Base-by-base conservation (phyloP, 2,888 invertebrate genomes). In the Steinernema carpocapsae region DNA sequence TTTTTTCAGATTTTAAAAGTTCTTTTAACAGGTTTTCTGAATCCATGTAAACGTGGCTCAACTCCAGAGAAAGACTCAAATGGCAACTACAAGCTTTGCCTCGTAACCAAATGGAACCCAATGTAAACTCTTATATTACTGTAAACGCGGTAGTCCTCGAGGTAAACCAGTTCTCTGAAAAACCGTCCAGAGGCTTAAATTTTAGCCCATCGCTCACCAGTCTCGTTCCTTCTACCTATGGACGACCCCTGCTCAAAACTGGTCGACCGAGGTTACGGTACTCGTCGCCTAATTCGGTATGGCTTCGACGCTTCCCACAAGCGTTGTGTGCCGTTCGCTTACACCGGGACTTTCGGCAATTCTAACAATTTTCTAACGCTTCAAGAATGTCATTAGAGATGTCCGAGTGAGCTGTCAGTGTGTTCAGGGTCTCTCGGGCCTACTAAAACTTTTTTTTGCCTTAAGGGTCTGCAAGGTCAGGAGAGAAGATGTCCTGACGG, bases 311-410 rank as follows among this genome's bases (percentile, higher is more conserved):
- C 24, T 43, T 4, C 4, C 22, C 14, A 2, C 2, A 43, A 19
- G 7, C 75, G 71, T 24, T 86, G 85, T 72, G 70, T 82, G 7
- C 82, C 83, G 42, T 87, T 84, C 79, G 82, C 81, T 48, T 87
- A 86, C 77, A 37, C 79, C 17, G 87, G 87, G 0, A 64, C 80
- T 3, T 59, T 73, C 37, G 78, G 77, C 43, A 80, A 82, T 48
- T 29, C 64, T 70, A 82, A 82, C 76, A 82, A 82, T 72, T 82
- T 83, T 52, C n/a, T 80, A 12, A 48, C 76, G 12, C 59, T 73
- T 17, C 56, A 24, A 22, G 72, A 59, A 14, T 78, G 78, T 43
- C 74, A 73, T 45, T 19, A 59, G 46, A 48, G 45, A 3, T 78
- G 78, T 45, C 75, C 77, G 17, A 73, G 76, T 42, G n/a, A 22